Conservation (phyloP, 2,888 invertebrate species). For the Listrodromus nycthemerus region DNA sequence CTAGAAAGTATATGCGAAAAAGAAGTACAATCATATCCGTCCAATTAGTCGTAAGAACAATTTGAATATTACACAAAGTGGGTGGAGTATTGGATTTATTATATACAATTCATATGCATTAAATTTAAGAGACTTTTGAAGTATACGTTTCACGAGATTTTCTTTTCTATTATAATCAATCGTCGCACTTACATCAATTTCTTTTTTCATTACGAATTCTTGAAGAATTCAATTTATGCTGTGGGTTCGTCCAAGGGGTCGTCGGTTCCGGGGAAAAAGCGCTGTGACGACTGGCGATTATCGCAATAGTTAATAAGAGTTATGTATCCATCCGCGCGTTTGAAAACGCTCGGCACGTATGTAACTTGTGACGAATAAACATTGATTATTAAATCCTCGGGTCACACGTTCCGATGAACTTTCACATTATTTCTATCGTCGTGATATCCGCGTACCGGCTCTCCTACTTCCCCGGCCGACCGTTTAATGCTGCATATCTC, state of each 20-base stretch:
- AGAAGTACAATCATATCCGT: slow-evolving; percentile 58
- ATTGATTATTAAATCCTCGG: slow-evolving; percentile 51
- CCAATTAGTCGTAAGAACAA: slow-evolving; percentile 42
- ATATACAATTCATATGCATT: slow-evolving; percentile 19
- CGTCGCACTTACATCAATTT: slow-evolving; percentile 16
- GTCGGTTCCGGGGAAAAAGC: slow-evolving; percentile 58
- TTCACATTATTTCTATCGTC: slow-evolving; percentile 47
- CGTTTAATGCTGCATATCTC: slow-evolving; percentile 20
- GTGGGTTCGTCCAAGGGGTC: slow-evolving; percentile 51
- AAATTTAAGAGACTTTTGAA: slow-evolving; percentile 7
- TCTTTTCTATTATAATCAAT: slow-evolving; percentile 23
- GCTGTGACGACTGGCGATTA: slow-evolving; percentile 29
- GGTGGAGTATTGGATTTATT: slow-evolving; percentile 40
- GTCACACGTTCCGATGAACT: slow-evolving; percentile 63
- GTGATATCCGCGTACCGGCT: slow-evolving; percentile 6
- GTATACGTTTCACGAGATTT: slow-evolving; percentile 19
- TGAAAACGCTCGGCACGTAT: slow-evolving; percentile 17
- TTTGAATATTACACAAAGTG: slow-evolving; percentile 17
- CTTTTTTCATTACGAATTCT: slow-evolving; percentile 37
- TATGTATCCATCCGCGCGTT: slow-evolving; percentile 47
- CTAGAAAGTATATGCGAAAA: slow-evolving; percentile 7
- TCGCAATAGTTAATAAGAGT: slow-evolving; percentile 52
- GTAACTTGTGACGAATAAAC: slow-evolving; percentile 57
- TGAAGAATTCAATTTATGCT: slow-evolving; percentile 56
- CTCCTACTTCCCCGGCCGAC: background rate